A percentile compares a stretch with the other conserved stretches of the same genome.
These are phyloP conservation scores for Euschistus heros DNA, from an alignment of 1,140 invertebrate species.

Conservation along the genomic window DNA sequence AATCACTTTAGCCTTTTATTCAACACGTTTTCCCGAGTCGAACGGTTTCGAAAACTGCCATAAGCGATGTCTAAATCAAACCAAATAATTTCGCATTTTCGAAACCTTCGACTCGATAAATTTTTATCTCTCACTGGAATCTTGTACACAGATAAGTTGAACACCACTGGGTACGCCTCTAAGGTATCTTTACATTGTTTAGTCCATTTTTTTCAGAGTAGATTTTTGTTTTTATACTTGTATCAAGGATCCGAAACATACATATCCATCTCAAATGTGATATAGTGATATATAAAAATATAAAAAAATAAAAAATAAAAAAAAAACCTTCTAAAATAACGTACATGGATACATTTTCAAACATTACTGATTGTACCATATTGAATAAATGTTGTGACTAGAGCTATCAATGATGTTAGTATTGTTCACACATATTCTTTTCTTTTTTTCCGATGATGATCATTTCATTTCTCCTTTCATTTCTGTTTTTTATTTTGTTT, in stretches of 20 bases:
- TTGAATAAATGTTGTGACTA: constrained; percentile 6
- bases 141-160: too few species aligned
- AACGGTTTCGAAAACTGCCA: too few species aligned
- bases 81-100: too few species aligned
- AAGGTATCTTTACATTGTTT: background rate
- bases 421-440: background rate
- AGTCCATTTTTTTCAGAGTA: background rate
- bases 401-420: constrained; percentile 4
- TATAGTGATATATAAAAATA: constrained; percentile 17
- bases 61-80: too few species aligned
- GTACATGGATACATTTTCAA: background rate
- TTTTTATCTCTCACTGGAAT: too few species aligned
- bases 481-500: constrained; percentile 10
- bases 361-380: constrained; percentile 9
- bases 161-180: constrained; percentile 3
- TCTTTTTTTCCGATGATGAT: constrained; percentile 5
- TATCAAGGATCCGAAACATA: constrained; percentile 19
- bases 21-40: too few species aligned
- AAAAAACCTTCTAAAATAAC: background rate
- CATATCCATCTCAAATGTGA: constrained; percentile 25
- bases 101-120: too few species aligned
- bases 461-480: background rate
- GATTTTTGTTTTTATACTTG: background rate
- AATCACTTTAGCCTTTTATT: too few species aligned
- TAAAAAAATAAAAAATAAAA: constrained; percentile 13